These are phyloP conservation scores for Taenioides sp. DNA, from an alignment of 2,797 vertebrate genomes.

Conservation along the genomic window DNA sequence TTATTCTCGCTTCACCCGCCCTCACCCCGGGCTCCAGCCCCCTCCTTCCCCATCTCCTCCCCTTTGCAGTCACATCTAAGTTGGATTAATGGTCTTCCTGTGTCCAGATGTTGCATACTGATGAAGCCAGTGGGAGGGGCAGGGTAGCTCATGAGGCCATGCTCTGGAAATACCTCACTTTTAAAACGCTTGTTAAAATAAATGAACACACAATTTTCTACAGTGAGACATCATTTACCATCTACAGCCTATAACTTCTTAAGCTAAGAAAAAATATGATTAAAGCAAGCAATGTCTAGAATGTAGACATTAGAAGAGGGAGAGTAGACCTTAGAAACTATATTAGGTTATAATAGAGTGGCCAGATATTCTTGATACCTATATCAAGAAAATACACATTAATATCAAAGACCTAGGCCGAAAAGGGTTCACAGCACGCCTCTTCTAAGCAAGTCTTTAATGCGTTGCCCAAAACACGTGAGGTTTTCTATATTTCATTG, in stretches of 20 bases:
- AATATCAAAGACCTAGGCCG: too few species aligned
- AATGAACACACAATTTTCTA: neutral
- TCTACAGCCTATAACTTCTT: neutral
- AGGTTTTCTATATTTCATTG: conserved; percentile 38
- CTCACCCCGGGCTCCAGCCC: conserved; percentile 27
- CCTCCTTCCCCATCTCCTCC: conserved; percentile 17
- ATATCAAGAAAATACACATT: too few species aligned
- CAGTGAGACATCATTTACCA: neutral
- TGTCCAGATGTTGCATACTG: conserved; percentile 77
- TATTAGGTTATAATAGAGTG: neutral
- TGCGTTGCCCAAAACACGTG: conserved; percentile 23
- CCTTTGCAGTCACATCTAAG: conserved; percentile 57
- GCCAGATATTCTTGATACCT: neutral
- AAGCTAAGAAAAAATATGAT: neutral
- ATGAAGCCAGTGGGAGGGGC: conserved; percentile 64
- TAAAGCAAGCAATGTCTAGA: neutral
- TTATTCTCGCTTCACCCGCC: conserved; percentile 42
- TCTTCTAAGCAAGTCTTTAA: conserved; percentile 53
- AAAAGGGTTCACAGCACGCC: neutral
- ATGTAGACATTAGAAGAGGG: neutral
- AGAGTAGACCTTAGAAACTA: neutral
- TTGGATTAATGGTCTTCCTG: conserved; percentile 74
- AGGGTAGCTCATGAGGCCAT: conserved; percentile 47
- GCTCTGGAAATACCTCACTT: conserved; percentile 31
- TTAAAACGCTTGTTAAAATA: conserved; percentile 31